These are phyloP conservation scores for Anneissia japonica DNA, from an alignment of 35 echinoderm and acorn worm genomes.

Conservation along the genomic window DNA sequence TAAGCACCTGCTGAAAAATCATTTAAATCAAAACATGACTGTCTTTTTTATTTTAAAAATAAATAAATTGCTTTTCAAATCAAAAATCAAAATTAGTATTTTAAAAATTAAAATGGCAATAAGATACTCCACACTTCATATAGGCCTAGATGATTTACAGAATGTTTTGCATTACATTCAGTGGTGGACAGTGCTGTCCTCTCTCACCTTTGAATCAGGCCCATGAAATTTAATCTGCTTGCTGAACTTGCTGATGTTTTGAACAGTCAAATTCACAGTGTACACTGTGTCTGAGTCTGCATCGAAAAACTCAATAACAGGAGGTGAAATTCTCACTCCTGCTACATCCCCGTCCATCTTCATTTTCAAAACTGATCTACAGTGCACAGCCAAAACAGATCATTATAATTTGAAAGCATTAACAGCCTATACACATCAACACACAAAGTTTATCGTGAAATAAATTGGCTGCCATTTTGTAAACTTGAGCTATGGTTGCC, in stretches of 20 bases:
- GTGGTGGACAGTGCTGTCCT: not conserved
- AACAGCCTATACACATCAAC: too few relatives aligned
- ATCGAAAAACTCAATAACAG: constrained; percentile 94
- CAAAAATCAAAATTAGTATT: too few relatives aligned
- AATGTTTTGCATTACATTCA: too few relatives aligned
- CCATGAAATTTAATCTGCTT: constrained; percentile 88
- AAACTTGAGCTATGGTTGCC: not conserved
- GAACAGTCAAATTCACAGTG: constrained; percentile 61
- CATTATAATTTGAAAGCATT: not conserved
- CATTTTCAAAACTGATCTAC: not conserved
- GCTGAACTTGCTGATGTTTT: constrained; percentile 87
- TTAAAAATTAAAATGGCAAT: too few relatives aligned
- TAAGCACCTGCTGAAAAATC: not conserved
- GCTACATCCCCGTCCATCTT: constrained; percentile 83
- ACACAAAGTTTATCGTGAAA: too few relatives aligned
- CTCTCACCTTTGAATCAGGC: constrained; percentile 62
- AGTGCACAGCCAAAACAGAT: not conserved
- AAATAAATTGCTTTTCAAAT: too few relatives aligned
- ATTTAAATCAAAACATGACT: too few relatives aligned
- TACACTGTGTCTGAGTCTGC: constrained; percentile 68
- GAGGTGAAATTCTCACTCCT: constrained; percentile 83
- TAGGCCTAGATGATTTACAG: too few relatives aligned
- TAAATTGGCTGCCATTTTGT: not conserved
- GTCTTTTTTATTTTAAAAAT: too few relatives aligned
- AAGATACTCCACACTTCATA: too few relatives aligned